Percentiles rank a stretch among this genome's conserved stretches.
These are phyloP conservation scores for Stegostoma tigrinum DNA, from an alignment of 2,113 vertebrate genomes.

Conservation along the genomic window DNA sequence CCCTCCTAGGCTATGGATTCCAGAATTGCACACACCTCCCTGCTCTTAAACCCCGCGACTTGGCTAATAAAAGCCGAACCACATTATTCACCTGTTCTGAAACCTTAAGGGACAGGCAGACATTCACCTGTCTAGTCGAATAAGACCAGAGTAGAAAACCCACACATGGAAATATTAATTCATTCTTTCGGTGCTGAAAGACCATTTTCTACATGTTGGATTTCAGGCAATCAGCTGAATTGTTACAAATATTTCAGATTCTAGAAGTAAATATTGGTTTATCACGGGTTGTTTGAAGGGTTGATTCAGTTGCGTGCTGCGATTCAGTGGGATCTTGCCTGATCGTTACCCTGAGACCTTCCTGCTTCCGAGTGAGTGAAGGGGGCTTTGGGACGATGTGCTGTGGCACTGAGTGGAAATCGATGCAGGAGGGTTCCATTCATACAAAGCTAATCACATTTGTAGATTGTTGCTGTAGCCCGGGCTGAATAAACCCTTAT, in stretches of 20 bases:
- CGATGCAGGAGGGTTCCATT: slow-evolving; percentile 16
- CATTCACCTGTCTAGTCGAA: too few species aligned
- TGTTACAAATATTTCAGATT: neutral
- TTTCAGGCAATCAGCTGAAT: neutral
- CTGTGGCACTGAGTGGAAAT: slow-evolving; percentile 29
- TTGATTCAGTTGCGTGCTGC: too few species aligned
- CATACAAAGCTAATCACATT: slow-evolving; percentile 34
- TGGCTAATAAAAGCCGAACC: too few species aligned
- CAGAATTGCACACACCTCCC: too few species aligned
- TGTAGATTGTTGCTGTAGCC: slow-evolving; percentile 29
- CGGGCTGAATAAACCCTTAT: neutral
- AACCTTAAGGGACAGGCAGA: too few species aligned
- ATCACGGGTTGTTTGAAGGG: neutral
- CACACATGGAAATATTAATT: neutral
- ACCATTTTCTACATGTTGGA: neutral
- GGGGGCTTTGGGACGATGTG: neutral
- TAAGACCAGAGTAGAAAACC: neutral
- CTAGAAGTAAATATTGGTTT: neutral
- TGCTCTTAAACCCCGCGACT: too few species aligned
- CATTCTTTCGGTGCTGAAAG: neutral
- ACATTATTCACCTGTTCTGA: too few species aligned
- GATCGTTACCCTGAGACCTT: neutral
- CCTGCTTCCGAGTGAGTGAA: slow-evolving; percentile 2
- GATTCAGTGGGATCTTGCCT: neutral
- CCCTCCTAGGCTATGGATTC: too few species aligned